Base-by-base conservation (phyloP, 2,888 invertebrate genomes). In the Platypus cylindrus region DNA sequence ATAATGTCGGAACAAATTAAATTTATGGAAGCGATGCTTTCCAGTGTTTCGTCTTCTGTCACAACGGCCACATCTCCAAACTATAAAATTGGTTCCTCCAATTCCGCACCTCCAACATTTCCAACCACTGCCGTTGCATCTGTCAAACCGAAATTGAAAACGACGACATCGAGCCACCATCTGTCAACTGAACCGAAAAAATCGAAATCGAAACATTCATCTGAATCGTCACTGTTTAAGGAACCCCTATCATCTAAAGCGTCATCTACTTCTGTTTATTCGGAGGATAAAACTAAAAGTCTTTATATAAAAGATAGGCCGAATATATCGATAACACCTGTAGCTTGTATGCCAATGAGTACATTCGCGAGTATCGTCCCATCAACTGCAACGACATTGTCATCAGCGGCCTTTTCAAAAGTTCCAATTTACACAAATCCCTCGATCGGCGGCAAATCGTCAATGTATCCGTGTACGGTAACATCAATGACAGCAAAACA, bases 321-420 rank as follows among this genome's bases (percentile, higher is more conserved):
- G 0, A 64, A 58, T 38, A 61, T 69, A 40, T 67, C 69, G 1
- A 67, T 62, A 34, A 62, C 58, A n/a, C 61, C 61, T 4, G 58
- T 62, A 23, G 45, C 48, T 8, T 38, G 39, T 29, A 16, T 44
- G 20, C 34, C 39, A 23, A n/a, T n/a, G n/a, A 35, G 45, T 16
- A 41, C 36, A 18, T 34, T 44, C 13, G 41, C 43, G 8, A 43
- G 38, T 30, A 34, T 12, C 11, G 5, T 4, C 5, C 12, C 25
- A 5, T 27, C 9, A 4, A 5, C 27, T 5, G 14, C 27, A 27
- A 27, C 3, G 5, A 27, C 27, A 3, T 15, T 13, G 8, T 12
- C 27, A 4, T 15, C 13, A 27, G 4, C 4, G 9, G 4, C 12
- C 3, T 27, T 15, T 27, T 13, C 27, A 8, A 27, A 27, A 14